A percentile compares a stretch with the other conserved stretches of the same genome.
Conservation (phyloP, 1,140 invertebrate genomes). For the Piezodorus guildinii region DNA sequence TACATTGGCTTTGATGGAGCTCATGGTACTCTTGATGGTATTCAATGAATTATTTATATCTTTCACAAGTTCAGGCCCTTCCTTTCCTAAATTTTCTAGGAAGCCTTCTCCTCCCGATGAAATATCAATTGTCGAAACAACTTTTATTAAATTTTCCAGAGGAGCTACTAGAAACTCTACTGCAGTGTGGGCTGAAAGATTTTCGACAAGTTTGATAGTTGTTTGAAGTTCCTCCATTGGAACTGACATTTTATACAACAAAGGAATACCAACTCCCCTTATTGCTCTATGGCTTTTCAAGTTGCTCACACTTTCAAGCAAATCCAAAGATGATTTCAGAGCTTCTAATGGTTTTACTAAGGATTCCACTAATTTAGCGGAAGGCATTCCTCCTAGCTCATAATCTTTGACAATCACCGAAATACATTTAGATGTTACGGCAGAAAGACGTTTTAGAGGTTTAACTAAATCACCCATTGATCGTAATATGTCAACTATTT, state of each 20-base stretch:
- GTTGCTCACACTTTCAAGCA: slow-evolving; percentile 23
- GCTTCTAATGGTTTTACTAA: slow-evolving; percentile 27
- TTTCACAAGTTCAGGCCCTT: slow-evolving; percentile 26
- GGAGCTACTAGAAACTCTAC: slow-evolving; percentile 39
- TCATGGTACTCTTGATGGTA: slow-evolving; percentile 26
- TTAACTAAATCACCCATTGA: slow-evolving; percentile 24
- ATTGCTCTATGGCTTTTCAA: slow-evolving; percentile 23
- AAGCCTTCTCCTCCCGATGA: slow-evolving; percentile 20
- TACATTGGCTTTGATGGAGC: slow-evolving; percentile 25
- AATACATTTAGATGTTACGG: slow-evolving; percentile 27
- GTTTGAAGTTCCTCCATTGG: slow-evolving; percentile 29
- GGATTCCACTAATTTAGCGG: slow-evolving; percentile 22
- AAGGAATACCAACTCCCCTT: slow-evolving; percentile 23
- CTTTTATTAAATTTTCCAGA: slow-evolving; percentile 39
- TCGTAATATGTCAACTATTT: slow-evolving; percentile 25
- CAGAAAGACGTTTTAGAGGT: slow-evolving; percentile 27
- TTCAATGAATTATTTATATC: slow-evolving; percentile 27
- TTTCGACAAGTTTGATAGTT: slow-evolving; percentile 28
- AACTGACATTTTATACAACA: slow-evolving; percentile 27
- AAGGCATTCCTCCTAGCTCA: slow-evolving; percentile 16
- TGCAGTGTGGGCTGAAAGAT: slow-evolving; percentile 28
- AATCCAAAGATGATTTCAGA: slow-evolving; percentile 22
- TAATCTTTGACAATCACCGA: slow-evolving; percentile 26
- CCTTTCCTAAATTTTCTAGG: slow-evolving; percentile 26
- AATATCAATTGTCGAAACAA: slow-evolving; percentile 33